Conservation (phyloP, 2,797 vertebrate species). For the Etheostoma perlongum region DNA sequence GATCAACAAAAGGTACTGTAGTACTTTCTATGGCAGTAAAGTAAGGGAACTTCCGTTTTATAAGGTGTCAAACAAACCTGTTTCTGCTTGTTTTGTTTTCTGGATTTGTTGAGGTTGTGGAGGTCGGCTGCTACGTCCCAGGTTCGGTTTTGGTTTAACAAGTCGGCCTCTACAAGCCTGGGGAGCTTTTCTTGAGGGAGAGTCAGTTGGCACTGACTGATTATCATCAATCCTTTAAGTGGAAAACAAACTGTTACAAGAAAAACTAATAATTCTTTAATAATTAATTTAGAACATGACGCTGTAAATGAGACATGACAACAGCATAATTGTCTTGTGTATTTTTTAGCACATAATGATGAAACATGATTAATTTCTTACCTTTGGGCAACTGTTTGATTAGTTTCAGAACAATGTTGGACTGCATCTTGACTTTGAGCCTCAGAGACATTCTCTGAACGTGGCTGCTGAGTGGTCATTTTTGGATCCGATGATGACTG, state of each 20-base stretch:
- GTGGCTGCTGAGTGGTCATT: constrained; percentile 1
- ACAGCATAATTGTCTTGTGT: background rate
- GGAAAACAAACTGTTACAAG: background rate
- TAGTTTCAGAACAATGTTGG: constrained; percentile 5
- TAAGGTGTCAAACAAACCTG: constrained; percentile 63
- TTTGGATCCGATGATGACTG: background rate
- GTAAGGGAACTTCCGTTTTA: background rate
- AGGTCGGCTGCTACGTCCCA: constrained; percentile 42
- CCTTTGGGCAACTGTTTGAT: constrained; percentile 27
- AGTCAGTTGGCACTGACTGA: background rate
- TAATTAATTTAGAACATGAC: background rate
- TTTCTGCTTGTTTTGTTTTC: constrained; percentile 5
- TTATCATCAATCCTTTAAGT: constrained; percentile 42
- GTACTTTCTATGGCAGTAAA: too few species aligned
- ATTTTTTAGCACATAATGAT: background rate
- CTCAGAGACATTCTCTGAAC: background rate
- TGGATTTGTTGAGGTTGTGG: constrained; percentile 5
- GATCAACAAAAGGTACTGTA: background rate
- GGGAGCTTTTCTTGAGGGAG: constrained; percentile 36
- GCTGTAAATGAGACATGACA: background rate
- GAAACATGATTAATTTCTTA: constrained; percentile 25
- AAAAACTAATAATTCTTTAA: background rate
- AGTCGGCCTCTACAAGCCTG: constrained; percentile 56
- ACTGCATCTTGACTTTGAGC: background rate
- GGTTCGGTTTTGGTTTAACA: constrained; percentile 74